Evolutionary conservation across 2,797 vertebrate species (phyloP), one percentile per base, ranked within the genome.

Genomic region (Tinamus major): DNA sequence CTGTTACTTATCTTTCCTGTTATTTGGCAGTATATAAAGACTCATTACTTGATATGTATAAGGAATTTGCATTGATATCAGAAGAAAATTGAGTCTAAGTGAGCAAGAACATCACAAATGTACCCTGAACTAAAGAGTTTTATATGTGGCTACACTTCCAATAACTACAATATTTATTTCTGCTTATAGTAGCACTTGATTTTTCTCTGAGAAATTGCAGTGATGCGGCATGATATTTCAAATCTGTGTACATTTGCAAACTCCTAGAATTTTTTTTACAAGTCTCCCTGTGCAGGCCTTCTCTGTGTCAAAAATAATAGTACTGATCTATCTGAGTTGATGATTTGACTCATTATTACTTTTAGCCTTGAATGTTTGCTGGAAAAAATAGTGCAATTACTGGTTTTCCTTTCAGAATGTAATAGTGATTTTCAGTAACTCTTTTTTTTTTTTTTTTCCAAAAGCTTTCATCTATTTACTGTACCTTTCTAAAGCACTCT

Each of bases 351-450:
- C 51, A 20, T n/a, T 88, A 29, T 4, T 41, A 68, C 27, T 88
- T 85, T 76, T 68, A 83, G 31, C 4, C 23, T 55, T 67, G 27
- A 92, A 64, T 63, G 7, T 70, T 68, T 31, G 55, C 83, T 31
- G 27, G 33, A 83, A 72, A 89, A 91, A 26, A 49, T 29, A 85
- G 53, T 31, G 21, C 42, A 82, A 61, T 59, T 93, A 78, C 33
- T 68, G 59, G 81, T 87, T 95, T 96, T 82, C 18, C 88, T 90
- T 95, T 94, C 64, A 65, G 61, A 78, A 94, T 91, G 93, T 87
- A 94, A 85, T 85, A 86, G 87, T 63, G 3, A 94, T 89, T 83
- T 70, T 87, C 53, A 16, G 10, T 64, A 92, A 83, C 41, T 17
- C 85, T 29, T 55, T 55, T 31, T 51, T 19, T 56, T 56, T 56